Conservation (phyloP, 2,888 invertebrate genomes). For the Acanthopleura granulata region DNA sequence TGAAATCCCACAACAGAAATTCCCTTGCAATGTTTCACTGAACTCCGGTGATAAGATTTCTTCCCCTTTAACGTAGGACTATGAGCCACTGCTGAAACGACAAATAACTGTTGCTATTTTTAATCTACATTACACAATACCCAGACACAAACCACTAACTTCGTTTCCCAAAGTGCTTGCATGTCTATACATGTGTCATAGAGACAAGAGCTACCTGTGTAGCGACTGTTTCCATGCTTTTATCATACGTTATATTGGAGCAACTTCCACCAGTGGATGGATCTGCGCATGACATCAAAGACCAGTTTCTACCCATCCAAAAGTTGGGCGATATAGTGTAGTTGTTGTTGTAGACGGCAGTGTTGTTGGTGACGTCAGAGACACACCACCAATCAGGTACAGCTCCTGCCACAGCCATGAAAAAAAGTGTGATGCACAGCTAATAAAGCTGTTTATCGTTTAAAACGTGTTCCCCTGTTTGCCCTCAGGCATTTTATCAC, state of each 20-base stretch:
- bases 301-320: not conserved
- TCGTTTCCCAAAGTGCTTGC: not conserved
- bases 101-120: too few species aligned
- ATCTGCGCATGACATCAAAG: slow-evolving; percentile 18
- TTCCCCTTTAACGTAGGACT: too few species aligned
- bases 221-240: slow-evolving; percentile 27
- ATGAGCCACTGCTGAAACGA: too few species aligned
- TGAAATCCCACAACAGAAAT: too few species aligned
- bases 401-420: slow-evolving; percentile 35
- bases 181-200: too few species aligned
- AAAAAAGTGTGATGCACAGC: not conserved
- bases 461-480: too few species aligned
- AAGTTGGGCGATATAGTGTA: not conserved
- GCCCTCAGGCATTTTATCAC: too few species aligned
- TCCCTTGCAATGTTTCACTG: too few species aligned
- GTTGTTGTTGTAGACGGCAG: not conserved
- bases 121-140: too few species aligned
- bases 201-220: slow-evolving; percentile 34
- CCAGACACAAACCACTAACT: too few species aligned
- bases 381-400: slow-evolving; percentile 41
- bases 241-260: slow-evolving; percentile 18
- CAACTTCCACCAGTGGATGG: slow-evolving; percentile 11
- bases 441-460: too few species aligned
- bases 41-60: too few species aligned
- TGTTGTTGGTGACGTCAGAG: slow-evolving; percentile 21